Conservation (phyloP, 1,140 invertebrate genomes). For the Centruroides sculpturatus region DNA sequence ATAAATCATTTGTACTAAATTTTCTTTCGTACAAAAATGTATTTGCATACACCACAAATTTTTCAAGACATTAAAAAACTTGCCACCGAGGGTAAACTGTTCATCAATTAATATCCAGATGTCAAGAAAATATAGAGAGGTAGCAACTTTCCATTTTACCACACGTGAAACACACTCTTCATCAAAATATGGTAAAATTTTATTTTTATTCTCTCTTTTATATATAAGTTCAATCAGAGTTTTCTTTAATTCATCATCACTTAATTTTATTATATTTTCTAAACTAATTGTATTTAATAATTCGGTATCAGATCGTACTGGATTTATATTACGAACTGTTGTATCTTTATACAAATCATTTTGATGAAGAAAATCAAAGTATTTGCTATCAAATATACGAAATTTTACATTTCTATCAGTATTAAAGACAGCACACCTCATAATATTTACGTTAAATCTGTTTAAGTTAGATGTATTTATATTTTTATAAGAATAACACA, state of each 20-base stretch:
- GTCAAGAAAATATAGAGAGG: slow-evolving; percentile 7
- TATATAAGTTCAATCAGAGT: neutral
- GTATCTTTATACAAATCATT: too few species aligned
- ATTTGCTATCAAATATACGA: too few species aligned
- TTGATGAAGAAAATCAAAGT: too few species aligned
- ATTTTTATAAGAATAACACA: too few species aligned
- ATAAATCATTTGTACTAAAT: slow-evolving; percentile 8
- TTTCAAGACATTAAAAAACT: slow-evolving; percentile 3
- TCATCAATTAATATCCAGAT: slow-evolving; percentile 10
- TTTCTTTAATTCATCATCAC: slow-evolving; percentile 2
- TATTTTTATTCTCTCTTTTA: neutral
- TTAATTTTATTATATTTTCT: slow-evolving; percentile 4
- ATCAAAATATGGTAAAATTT: slow-evolving; percentile 3
- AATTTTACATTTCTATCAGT: too few species aligned
- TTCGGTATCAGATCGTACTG: too few species aligned
- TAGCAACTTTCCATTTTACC: slow-evolving; percentile 7
- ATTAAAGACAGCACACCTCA: too few species aligned
- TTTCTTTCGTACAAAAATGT: slow-evolving; percentile 3
- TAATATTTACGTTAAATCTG: too few species aligned
- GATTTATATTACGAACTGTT: too few species aligned
- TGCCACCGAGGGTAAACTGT: neutral
- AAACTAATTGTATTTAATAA: too few species aligned
- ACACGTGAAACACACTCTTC: slow-evolving; percentile 8
- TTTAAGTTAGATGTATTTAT: too few species aligned
- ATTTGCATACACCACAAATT: slow-evolving; percentile 2